A percentile compares a stretch with the other conserved stretches of the same genome.
Conservation (phyloP, 2,797 vertebrate species). For the Platyrinchus mystaceus region DNA sequence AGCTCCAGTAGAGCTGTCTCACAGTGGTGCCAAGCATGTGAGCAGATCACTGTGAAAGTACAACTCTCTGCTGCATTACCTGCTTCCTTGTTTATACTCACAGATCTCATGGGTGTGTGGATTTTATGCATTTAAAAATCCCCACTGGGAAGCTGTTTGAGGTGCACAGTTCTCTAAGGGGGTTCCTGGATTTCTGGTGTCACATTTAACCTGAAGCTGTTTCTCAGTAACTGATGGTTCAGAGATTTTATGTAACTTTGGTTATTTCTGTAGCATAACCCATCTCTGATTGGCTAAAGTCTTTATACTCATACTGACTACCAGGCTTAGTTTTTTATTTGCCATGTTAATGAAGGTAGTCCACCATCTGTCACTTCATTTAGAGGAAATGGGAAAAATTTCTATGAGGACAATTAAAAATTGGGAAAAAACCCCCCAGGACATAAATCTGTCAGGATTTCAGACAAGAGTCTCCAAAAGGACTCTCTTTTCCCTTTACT, state of each 20-base stretch:
- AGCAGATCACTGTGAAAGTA: background rate
- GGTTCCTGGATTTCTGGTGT: background rate
- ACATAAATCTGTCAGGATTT: background rate
- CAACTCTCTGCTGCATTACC: background rate
- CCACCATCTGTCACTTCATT: background rate
- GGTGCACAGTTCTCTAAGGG: background rate
- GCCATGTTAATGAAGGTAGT: background rate
- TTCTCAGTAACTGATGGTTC: background rate
- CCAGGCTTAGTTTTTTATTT: background rate
- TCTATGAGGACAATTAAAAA: background rate
- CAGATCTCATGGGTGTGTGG: background rate
- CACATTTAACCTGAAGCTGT: background rate
- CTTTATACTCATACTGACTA: background rate
- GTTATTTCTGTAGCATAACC: background rate
- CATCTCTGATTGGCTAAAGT: background rate
- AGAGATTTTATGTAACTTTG: background rate
- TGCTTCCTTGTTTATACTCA: background rate
- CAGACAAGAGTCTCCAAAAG: background rate
- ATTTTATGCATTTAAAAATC: background rate
- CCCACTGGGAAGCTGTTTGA: background rate
- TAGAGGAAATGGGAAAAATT: background rate
- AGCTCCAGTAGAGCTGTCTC: background rate
- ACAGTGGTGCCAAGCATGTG: background rate
- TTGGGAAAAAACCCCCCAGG: background rate
- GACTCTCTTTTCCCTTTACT: background rate